phyloP scores from a whole-genome alignment of 1,140 invertebrate species.

The Andricus grossulariae region DNA sequence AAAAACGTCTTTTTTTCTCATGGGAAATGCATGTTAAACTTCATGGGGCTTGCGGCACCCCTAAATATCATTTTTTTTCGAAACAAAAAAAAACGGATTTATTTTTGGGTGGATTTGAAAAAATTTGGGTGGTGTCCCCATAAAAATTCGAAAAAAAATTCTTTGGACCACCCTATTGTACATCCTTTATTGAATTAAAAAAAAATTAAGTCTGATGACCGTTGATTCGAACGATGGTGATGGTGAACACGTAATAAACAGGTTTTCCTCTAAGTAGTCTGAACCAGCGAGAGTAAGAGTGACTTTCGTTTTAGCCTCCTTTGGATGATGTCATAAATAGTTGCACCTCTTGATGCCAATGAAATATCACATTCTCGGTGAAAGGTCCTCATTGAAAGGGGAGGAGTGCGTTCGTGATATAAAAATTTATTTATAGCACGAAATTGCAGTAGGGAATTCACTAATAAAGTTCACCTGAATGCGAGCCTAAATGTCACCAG shows the following conservation, averaged over 20 bases:
- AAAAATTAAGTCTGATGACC: constrained; percentile 6
- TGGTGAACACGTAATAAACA: constrained; percentile 51
- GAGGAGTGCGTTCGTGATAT: neutral
- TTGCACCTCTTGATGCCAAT: constrained; percentile 1
- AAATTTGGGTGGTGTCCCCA: no score
- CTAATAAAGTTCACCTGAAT: constrained; percentile 11
- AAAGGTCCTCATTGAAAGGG: constrained; percentile 11
- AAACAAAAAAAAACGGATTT: no score
- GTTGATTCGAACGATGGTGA: constrained; percentile 35
- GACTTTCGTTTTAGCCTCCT: constrained; percentile 67
- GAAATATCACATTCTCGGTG: constrained; percentile 9
- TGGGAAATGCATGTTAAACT: no score
- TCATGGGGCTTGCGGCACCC: no score
- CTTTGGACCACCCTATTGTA: no score
- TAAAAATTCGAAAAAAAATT: no score
- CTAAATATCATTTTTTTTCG: no score
- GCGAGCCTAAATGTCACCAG: neutral
- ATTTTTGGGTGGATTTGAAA: no score
- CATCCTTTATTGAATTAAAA: no score
- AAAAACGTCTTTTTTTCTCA: no score
- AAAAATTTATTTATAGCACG: constrained; percentile 1
- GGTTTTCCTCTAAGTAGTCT: constrained; percentile 45
- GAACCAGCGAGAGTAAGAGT: constrained; percentile 63
- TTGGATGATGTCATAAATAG: constrained; percentile 69
- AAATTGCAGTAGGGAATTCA: neutral